A percentile compares a stretch with the other conserved stretches of the same genome.
Conservation (phyloP, 2,797 vertebrate genomes). For the Poecilia wingei region DNA sequence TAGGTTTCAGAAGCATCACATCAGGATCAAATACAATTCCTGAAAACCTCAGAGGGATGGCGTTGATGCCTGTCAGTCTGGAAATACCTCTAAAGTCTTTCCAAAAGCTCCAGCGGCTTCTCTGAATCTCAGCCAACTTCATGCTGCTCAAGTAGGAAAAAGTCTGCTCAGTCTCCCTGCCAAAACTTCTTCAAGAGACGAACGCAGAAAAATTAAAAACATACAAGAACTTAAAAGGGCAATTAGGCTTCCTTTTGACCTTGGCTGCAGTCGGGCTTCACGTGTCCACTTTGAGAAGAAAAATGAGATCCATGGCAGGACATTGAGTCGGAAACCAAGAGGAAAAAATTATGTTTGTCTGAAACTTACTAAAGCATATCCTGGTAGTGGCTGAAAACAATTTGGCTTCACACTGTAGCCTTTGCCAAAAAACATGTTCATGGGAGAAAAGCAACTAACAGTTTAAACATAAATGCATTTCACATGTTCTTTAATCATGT, state of each 20-base stretch:
- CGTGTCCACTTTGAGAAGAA: conserved; percentile 39
- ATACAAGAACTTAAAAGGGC: conserved; percentile 31
- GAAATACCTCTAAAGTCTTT: conserved; percentile 60
- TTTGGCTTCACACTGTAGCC: conserved; percentile 30
- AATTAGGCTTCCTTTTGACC: conserved; percentile 29
- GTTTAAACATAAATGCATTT: conserved; percentile 12
- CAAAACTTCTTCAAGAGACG: conserved; percentile 45
- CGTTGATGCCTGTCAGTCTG: conserved; percentile 70
- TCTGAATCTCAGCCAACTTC: conserved; percentile 53
- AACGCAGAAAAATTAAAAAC: conserved; percentile 41
- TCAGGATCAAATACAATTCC: conserved; percentile 48
- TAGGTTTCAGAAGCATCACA: conserved; percentile 31
- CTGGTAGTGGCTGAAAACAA: conserved; percentile 22
- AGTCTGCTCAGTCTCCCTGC: conserved; percentile 45
- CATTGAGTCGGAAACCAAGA: conserved; percentile 46
- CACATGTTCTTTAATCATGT: not conserved
- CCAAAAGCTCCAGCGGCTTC: conserved; percentile 54
- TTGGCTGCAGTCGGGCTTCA: conserved; percentile 37
- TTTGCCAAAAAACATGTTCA: conserved; percentile 22
- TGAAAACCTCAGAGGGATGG: conserved; percentile 40
- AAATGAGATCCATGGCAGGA: conserved; percentile 42
- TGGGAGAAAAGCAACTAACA: conserved; percentile 20
- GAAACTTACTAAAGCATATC: conserved; percentile 43
- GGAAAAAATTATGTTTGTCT: conserved; percentile 32
- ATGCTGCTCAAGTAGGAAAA: conserved; percentile 34